A percentile compares a stretch with the other conserved stretches of the same genome.
These are phyloP conservation scores for Zaprionus taronus DNA, from an alignment of 1,140 invertebrate species.

Conservation along the genomic window DNA sequence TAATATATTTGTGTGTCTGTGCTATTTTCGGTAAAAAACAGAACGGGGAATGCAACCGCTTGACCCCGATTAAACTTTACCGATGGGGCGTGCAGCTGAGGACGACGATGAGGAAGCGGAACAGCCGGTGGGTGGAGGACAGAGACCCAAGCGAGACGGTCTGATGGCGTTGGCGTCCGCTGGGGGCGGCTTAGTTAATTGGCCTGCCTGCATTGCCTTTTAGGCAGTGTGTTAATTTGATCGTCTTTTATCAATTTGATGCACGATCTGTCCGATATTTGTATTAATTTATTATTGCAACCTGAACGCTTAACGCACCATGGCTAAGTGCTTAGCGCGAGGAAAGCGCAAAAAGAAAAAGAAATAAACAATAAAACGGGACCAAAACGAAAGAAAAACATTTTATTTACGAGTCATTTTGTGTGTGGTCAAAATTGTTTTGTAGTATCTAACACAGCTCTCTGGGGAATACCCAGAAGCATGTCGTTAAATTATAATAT, in stretches of 20 bases:
- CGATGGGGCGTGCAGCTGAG: slow-evolving; percentile 34
- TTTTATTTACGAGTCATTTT: slow-evolving; percentile 66
- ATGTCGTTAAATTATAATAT: slow-evolving; percentile 72
- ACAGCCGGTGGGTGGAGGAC: not conserved
- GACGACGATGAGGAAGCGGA: not conserved
- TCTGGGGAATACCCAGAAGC: slow-evolving; percentile 59
- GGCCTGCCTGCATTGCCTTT: slow-evolving; percentile 23
- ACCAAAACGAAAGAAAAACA: slow-evolving; percentile 10
- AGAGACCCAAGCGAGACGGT: not conserved
- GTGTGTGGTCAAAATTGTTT: slow-evolving; percentile 53
- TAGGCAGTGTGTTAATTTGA: slow-evolving; percentile 36
- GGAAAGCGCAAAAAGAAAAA: slow-evolving; percentile 22
- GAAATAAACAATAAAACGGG: slow-evolving; percentile 1
- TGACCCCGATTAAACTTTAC: slow-evolving; percentile 75
- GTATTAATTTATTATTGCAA: slow-evolving; percentile 73
- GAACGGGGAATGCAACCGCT: slow-evolving; percentile 65
- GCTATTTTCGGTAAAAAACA: slow-evolving; percentile 67
- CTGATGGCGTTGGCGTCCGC: slow-evolving; percentile 6
- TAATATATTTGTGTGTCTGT: slow-evolving; percentile 70
- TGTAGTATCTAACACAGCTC: slow-evolving; percentile 15
- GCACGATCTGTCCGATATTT: slow-evolving; percentile 58
- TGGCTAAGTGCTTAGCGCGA: not conserved
- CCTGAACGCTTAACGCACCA: slow-evolving; percentile 19
- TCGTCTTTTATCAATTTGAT: slow-evolving; percentile 66
- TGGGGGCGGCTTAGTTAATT: slow-evolving; percentile 31